Percentiles rank a stretch among this genome's conserved stretches.
Conservation (phyloP, 2,113 vertebrate species). For the Carassius carassius region DNA sequence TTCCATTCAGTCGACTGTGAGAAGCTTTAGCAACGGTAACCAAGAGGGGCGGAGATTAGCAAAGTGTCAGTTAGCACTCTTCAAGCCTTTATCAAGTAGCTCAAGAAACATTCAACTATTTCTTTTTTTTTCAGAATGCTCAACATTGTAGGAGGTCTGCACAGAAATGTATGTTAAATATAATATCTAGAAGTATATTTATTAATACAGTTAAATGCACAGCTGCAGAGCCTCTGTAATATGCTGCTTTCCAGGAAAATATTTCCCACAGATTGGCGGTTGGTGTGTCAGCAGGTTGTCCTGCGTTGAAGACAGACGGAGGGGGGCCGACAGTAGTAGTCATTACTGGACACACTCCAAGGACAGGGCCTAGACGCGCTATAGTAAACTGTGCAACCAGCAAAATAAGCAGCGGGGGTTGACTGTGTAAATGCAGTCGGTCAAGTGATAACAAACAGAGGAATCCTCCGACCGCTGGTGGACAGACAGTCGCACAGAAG, state of each 20-base stretch:
- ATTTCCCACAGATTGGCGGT: constrained; percentile 47
- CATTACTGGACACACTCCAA: constrained; percentile 54
- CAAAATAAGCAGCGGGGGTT: constrained; percentile 68
- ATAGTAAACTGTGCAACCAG: constrained; percentile 60
- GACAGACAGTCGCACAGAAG: constrained; percentile 26
- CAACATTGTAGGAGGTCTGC: background rate
- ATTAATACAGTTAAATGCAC: background rate
- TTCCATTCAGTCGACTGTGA: background rate
- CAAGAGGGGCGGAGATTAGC: background rate
- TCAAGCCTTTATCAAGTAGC: constrained; percentile 13
- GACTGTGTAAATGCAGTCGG: constrained; percentile 60
- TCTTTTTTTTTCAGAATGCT: background rate
- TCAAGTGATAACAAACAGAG: constrained; percentile 62
- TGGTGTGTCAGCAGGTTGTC: constrained; percentile 45
- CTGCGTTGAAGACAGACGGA: constrained; percentile 35
- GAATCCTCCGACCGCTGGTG: constrained; percentile 42
- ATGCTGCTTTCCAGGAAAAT: constrained; percentile 23
- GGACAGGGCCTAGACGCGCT: constrained; percentile 54
- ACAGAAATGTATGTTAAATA: background rate
- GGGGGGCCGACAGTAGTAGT: constrained; percentile 47
- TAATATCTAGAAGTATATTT: background rate
- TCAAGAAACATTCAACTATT: background rate
- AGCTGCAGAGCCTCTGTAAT: background rate
- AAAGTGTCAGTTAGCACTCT: background rate
- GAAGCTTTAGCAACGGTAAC: no score